A percentile compares a stretch with the other conserved stretches of the same genome.
phyloP scores from a whole-genome alignment of 2,888 invertebrate species.

The Dynastes grantii region DNA sequence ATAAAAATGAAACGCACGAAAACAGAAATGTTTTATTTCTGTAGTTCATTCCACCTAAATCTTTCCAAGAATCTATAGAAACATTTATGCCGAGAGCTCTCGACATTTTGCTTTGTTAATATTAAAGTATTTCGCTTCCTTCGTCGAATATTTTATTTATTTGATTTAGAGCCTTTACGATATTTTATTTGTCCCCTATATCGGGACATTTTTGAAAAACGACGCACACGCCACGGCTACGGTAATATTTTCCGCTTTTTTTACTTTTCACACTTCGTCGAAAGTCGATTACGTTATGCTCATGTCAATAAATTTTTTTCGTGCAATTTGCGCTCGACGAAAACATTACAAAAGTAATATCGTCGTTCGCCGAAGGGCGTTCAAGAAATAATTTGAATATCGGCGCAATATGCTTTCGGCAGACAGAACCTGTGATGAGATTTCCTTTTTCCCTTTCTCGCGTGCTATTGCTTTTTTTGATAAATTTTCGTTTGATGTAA shows the following conservation, averaged over 20 bases:
- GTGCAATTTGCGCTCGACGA: conserved; percentile 23
- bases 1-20: too few species aligned
- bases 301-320: conserved; percentile 27
- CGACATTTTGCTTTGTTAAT: conserved; percentile 10
- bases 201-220: not conserved
- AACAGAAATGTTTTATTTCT: not conserved
- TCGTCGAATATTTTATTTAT: conserved; percentile 37
- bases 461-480: not conserved
- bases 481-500: conserved; percentile 25
- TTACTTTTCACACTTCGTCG: not conserved
- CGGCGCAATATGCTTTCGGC: conserved; percentile 20
- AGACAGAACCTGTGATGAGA: not conserved
- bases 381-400: conserved; percentile 37
- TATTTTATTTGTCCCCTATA: conserved; percentile 25
- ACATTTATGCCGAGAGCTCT: not conserved
- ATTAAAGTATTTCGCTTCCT: conserved; percentile 10
- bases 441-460: conserved; percentile 14
- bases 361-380: not conserved
- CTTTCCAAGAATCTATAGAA: not conserved
- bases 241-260: conserved; percentile 21
- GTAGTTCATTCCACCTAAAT: too few species aligned
- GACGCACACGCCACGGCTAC: not conserved
- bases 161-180: conserved; percentile 25
- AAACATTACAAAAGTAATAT: conserved; percentile 45
- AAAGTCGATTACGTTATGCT: conserved; percentile 37